These are phyloP conservation scores for Prinia subflava DNA, from an alignment of 2,113 vertebrate genomes.

Conservation along the genomic window DNA sequence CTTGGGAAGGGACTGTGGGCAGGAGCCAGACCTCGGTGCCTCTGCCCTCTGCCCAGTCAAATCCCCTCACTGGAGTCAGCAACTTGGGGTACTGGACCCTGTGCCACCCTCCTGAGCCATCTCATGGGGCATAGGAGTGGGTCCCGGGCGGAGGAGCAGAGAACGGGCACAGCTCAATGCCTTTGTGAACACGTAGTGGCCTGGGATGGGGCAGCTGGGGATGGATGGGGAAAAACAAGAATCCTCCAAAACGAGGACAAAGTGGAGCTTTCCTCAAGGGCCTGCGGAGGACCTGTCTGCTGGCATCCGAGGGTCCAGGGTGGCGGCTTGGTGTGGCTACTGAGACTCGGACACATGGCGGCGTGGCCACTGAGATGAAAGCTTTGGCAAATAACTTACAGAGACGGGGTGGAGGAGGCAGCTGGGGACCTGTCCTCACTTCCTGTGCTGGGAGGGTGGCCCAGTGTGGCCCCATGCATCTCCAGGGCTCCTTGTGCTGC, in stretches of 20 bases:
- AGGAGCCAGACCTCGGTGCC: not conserved
- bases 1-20: not conserved
- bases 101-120: not conserved
- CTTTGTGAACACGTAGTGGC: not conserved
- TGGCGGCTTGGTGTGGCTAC: not conserved
- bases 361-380: conserved; percentile 51
- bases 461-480: not conserved
- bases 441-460: not conserved
- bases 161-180: conserved; percentile 17
- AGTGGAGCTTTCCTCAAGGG: conserved; percentile 50
- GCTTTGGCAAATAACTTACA: conserved; percentile 71
- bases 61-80: not conserved
- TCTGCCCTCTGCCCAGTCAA: not conserved
- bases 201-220: not conserved
- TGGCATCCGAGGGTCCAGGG: not conserved
- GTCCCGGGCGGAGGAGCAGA: not conserved
- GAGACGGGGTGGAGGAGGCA: not conserved
- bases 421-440: not conserved
- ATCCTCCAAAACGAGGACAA: conserved; percentile 68
- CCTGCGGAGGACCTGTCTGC: not conserved
- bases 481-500: not conserved
- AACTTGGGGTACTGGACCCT: not conserved
- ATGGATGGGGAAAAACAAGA: not conserved
- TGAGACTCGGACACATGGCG: not conserved
- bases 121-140: not conserved